These are phyloP conservation scores for Chloebia gouldiae DNA, from an alignment of 2,113 vertebrate species.

Conservation along the genomic window DNA sequence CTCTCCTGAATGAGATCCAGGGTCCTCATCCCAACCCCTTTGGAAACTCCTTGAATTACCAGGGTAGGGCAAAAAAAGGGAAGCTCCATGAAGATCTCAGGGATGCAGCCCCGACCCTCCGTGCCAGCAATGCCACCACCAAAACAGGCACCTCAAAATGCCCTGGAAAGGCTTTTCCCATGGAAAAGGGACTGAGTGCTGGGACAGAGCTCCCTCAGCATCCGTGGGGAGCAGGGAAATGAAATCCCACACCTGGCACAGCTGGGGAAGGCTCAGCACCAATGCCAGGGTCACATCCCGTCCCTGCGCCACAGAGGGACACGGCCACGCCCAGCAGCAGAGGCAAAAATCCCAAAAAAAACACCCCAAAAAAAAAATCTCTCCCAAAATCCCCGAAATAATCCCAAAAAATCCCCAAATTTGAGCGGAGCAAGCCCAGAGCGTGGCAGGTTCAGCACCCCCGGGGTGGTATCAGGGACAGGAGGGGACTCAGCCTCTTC, in stretches of 20 bases:
- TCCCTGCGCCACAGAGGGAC: fast-evolving
- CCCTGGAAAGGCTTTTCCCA: neutral
- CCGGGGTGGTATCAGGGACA: fast-evolving
- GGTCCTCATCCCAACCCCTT: fast-evolving
- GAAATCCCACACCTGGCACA: fast-evolving
- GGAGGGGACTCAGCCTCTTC: neutral
- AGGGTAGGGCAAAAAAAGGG: fast-evolving
- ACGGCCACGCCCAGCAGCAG: fast-evolving
- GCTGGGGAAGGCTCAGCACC: neutral
- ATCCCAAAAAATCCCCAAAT: neutral
- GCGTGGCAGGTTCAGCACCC: fast-evolving
- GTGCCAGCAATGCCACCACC: neutral
- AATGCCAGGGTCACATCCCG: fast-evolving
- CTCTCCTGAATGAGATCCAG: fast-evolving
- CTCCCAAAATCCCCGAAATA: neutral
- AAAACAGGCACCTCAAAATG: fast-evolving
- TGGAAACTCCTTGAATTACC: neutral
- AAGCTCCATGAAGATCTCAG: fast-evolving
- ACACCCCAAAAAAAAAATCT: too few relatives aligned
- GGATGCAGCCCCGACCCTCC: fast-evolving
- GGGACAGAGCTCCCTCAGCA: neutral
- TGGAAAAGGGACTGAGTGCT: fast-evolving
- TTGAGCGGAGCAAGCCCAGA: fast-evolving
- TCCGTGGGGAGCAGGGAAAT: neutral
- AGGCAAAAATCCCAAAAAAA: neutral